These are phyloP conservation scores for Heliconius sara DNA, from an alignment of 2,888 invertebrate genomes.

Conservation along the genomic window DNA sequence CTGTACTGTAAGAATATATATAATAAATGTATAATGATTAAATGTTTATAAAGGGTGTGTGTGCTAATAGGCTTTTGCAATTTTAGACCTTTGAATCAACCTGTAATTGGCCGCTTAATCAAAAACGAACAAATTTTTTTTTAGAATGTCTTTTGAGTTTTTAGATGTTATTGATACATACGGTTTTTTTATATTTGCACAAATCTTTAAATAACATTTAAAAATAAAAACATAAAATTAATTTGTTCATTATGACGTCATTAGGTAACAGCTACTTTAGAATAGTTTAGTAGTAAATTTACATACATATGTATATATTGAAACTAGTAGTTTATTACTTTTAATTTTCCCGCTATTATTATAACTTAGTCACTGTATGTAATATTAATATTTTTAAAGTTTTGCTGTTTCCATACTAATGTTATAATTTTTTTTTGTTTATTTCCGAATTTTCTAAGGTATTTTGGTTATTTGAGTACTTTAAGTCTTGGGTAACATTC, in stretches of 20 bases:
- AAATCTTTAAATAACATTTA: background rate
- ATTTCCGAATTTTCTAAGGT: background rate
- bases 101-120: too few species aligned
- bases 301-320: background rate
- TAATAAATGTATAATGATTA: background rate
- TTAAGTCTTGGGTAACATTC: background rate
- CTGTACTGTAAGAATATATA: background rate
- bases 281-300: background rate
- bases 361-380: background rate
- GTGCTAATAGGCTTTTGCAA: too few species aligned
- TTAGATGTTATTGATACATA: background rate
- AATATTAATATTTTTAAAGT: background rate
- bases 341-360: background rate
- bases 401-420: background rate
- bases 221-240: background rate
- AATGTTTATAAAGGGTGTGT: too few species aligned
- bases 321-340: background rate
- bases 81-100: too few species aligned
- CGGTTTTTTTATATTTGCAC: conserved; percentile 39
- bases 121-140: too few species aligned
- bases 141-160: background rate
- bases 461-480: background rate
- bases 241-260: background rate
- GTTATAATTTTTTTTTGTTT: background rate
- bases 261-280: background rate